Evolutionary conservation across 2,888 invertebrate genomes (phyloP), one percentile per base, ranked within the genome.

Genomic region (Mystacides longicornis): DNA sequence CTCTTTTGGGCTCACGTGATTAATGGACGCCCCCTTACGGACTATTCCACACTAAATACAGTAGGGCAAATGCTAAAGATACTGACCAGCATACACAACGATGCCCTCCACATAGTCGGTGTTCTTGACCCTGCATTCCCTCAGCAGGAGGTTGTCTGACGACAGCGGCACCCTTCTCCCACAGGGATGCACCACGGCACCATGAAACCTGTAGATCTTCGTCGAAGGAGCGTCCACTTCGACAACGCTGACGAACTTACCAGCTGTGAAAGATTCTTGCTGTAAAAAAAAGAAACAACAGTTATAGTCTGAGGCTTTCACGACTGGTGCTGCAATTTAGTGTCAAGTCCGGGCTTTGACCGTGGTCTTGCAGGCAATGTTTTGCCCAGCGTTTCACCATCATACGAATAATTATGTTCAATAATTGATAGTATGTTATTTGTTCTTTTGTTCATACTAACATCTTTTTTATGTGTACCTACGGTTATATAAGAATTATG

Each of bases 91-190:
- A 78, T 98, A 98, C 52, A 98, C 89, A 49, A 97, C 94, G 67
- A 98, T 88, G 55, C 97, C 98, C 71, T 97, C 97, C 42, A 97
- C 84, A 70, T 83, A 97, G 71, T 96, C 95, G 9, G 98, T 97
- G 72, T 98, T 98, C 75, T 96, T 93, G 64, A 98, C 80, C 62
- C 90, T 82, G 71, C 96, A 97, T 69, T 96, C 97, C 66, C 97
- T 80, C 60, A 98, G 81, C 63, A 98, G 76, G 62, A 98, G 81
- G 77, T 96, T 93, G 66, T 94, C 93, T 52, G 93, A 91, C 65
- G 84, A 84, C 54, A 95, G 82, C 57, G 92, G 86, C 61, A 94
- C 86, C 65, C 88, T 79, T 57, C 81, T 79, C 22, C 90, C 90
- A 65, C 85, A 79, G 14, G 88, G 85, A 71, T 91, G 89, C 58